Base-by-base conservation (phyloP, 2,888 invertebrate genomes). In the Anorthoa munda region DNA sequence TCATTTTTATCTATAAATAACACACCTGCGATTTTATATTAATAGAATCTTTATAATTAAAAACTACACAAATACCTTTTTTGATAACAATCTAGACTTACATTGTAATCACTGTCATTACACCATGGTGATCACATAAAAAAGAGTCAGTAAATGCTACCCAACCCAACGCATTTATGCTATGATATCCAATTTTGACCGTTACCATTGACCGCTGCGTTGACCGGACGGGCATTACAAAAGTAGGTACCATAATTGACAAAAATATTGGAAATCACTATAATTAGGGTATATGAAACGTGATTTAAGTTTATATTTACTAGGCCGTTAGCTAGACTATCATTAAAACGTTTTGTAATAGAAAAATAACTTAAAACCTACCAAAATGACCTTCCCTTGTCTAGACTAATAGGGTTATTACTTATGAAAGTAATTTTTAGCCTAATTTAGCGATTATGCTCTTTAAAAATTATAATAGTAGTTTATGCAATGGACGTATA, bases 21-120 rank as follows among this genome's bases (percentile, higher is more conserved):
- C 23, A 23, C 15, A 55, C 7, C 23, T 11, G 23, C 4, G 17
- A 26, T 26, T 23, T 15, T 23, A 21, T 21, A 17, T 23, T 13
- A 15, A 4, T 23, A 55, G 13, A 23, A 5, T 15, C 23, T 23
- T 15, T 17, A 13, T 23, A 55, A 13, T 50, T 50, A 50, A 26
- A 11, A 58, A 11, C 26, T 15, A 48, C 61, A 39, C 18, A 15
- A 51, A 61, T 51, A 68, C 39, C 50, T 21, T 64, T 73, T 39
- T n/a, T 58, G 39, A 55, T 18, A 56, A 50, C 4, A 61, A 61
- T 45, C 60, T 45, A 21, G 23, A 4, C 12, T 72, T 18, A 73
- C n/a, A 51, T 5, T 50, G 60, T 15, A 39, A 15, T 18, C 7
- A 1, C 4, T 23, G 15, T 26, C 4, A 77, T 70, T 77, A 53